Base-by-base conservation (phyloP, 2,888 invertebrate species). In the Hirudinaria manillensis region DNA sequence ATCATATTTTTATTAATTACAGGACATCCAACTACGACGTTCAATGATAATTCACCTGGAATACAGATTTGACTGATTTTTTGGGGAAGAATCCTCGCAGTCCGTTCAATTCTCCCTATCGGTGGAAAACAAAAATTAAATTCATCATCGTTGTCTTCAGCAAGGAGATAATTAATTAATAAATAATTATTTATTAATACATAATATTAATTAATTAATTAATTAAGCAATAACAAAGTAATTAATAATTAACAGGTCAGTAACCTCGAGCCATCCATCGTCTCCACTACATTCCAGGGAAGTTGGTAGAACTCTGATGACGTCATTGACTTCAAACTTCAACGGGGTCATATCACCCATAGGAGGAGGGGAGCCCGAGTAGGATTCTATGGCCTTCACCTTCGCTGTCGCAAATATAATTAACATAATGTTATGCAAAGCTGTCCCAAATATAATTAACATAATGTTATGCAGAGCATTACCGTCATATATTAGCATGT, bases 381-480 rank as follows among this genome's bases (percentile, higher is more conserved):
- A 73, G 3, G 73, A 38, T 38, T 73, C 55, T n/a, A 65, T 53
- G 34, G 73, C 73, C 27, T 65, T 73, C 27, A 73, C 73, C 36
- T 65, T 56, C 0, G 65, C 73, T 73, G 65, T 29, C 36, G 10
- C 10, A 6, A 36, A 36, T 36, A 36, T 36, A 10, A 36, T 36
- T 32, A 21, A 21, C 13, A 21, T 16, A 27, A n/a, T n/a, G n/a
- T n/a, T n/a, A n/a, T n/a, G n/a, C n/a, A n/a, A n/a, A n/a, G 65
- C 73, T 73, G 65, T 29, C 36, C 3, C 10, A 6, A 36, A 36
- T 36, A 36, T 36, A 10, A 36, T 36, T 32, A 21, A 21, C 13
- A 21, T 16, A 27, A n/a, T n/a, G n/a, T n/a, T n/a, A n/a, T n/a
- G n/a, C n/a, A n/a, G n/a, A n/a, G 65, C 73, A n/a, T n/a, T n/a